phyloP scores from a whole-genome alignment of 2,797 vertebrate genomes.

The Phrynocephalus guinanensis region DNA sequence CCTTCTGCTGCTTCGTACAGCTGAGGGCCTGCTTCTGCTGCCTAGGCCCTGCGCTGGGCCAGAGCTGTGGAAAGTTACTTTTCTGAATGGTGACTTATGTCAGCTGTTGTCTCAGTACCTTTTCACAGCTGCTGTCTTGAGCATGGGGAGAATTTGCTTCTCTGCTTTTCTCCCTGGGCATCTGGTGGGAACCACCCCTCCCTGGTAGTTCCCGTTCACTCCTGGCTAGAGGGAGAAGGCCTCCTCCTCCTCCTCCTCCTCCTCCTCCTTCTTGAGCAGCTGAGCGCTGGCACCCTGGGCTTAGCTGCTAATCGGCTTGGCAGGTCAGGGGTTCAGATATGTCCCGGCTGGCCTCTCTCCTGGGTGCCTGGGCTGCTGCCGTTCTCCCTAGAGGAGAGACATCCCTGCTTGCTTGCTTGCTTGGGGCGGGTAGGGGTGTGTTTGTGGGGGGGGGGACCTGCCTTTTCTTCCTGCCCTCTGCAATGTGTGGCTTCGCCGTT shows the following conservation, averaged over 20 bases:
- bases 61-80: not conserved
- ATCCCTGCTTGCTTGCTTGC: not conserved
- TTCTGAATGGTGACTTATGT: too few species aligned
- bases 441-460: too few species aligned
- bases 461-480: not conserved
- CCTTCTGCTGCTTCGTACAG: too few species aligned
- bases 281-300: not conserved
- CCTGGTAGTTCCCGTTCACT: too few species aligned
- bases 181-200: not conserved
- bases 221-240: not conserved
- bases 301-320: not conserved
- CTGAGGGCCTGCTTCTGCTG: too few species aligned
- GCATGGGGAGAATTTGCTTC: too few species aligned
- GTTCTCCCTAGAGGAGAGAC: not conserved
- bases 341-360: not conserved
- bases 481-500: constrained; percentile 37
- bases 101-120: too few species aligned
- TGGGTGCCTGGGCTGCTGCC: not conserved
- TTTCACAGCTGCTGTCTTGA: not conserved
- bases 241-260: too few species aligned
- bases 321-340: not conserved
- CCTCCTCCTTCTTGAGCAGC: not conserved
- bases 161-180: too few species aligned
- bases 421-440: too few species aligned
- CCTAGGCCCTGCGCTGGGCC: too few species aligned